Conservation (phyloP, 2,113 vertebrate genomes). For the Regulus satrapa region DNA sequence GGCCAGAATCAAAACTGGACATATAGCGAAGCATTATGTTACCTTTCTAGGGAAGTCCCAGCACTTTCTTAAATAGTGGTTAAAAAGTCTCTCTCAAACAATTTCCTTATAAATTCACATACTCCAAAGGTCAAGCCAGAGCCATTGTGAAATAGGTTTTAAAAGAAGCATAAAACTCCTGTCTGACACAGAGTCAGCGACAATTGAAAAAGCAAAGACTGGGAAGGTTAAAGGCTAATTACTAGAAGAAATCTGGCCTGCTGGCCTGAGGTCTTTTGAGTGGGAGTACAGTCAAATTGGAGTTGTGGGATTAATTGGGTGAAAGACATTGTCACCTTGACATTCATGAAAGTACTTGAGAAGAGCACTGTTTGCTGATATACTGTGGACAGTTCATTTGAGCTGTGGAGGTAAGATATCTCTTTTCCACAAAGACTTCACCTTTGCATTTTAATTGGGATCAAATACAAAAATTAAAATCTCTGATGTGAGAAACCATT, state of each 20-base stretch:
- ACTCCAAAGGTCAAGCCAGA: constrained; percentile 8
- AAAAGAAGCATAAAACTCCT: constrained; percentile 47
- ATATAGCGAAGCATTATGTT: background rate
- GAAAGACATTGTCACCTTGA: constrained; percentile 45
- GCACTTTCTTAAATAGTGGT: background rate
- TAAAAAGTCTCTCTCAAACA: background rate
- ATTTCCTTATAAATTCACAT: constrained; percentile 35
- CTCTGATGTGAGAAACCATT: background rate
- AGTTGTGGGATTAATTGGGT: constrained; percentile 52
- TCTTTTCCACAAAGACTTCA: background rate
- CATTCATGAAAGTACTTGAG: constrained; percentile 27
- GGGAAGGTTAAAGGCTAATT: constrained; percentile 52
- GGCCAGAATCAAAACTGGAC: background rate
- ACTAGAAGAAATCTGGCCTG: constrained; percentile 27
- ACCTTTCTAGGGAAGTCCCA: background rate
- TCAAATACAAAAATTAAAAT: background rate
- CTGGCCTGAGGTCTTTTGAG: background rate
- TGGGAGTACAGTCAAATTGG: constrained; percentile 4
- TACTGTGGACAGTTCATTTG: background rate
- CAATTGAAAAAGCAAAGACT: constrained; percentile 31
- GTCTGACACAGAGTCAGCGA: background rate
- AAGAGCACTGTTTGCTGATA: constrained; percentile 27
- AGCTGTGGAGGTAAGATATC: background rate
- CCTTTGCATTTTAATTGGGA: constrained; percentile 4
- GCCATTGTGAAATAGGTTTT: constrained; percentile 18